phyloP scores from a whole-genome alignment of 2,797 vertebrate genomes.

The Bovichtus diacanthus region DNA sequence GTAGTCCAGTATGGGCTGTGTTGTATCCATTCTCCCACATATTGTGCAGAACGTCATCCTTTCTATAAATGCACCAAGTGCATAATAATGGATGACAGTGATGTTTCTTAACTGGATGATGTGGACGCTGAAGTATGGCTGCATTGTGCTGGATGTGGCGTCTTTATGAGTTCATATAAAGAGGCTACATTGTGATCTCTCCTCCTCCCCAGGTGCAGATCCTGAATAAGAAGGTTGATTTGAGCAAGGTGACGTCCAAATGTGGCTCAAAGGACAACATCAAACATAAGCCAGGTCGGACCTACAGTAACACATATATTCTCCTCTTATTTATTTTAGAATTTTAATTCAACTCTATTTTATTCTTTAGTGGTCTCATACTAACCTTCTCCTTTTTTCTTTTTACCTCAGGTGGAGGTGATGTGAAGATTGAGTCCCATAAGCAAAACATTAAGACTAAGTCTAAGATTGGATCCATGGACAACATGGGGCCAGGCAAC shows the following conservation, averaged over 20 bases:
- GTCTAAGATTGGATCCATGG: slow-evolving; percentile 92
- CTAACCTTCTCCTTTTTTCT: not conserved
- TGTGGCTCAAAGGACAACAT: slow-evolving; percentile 96
- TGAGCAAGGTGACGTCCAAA: slow-evolving; percentile 95
- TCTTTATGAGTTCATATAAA: slow-evolving; percentile 6
- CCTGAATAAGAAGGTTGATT: slow-evolving; percentile 93
- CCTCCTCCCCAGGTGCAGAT: slow-evolving; percentile 90
- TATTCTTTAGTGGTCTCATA: not conserved
- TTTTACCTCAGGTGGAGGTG: slow-evolving; percentile 88
- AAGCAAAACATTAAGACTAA: slow-evolving; percentile 92
- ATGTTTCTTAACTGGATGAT: slow-evolving; percentile 4
- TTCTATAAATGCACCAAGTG: slow-evolving; percentile 22
- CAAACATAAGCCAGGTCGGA: slow-evolving; percentile 93
- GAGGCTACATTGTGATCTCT: slow-evolving; percentile 23
- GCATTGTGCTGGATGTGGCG: not conserved
- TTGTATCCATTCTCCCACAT: not conserved
- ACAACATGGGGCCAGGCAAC: slow-evolving; percentile 88
- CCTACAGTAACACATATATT: not conserved
- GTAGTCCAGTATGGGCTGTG: not conserved
- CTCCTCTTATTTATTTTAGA: not conserved
- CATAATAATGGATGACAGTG: slow-evolving; percentile 3
- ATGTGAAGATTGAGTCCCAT: slow-evolving; percentile 92
- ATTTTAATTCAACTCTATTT: not conserved
- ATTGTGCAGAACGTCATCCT: not conserved
- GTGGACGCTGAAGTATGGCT: not conserved